phyloP scores from a whole-genome alignment of 2,888 invertebrate genomes.

The Eubasilissa splendida region DNA sequence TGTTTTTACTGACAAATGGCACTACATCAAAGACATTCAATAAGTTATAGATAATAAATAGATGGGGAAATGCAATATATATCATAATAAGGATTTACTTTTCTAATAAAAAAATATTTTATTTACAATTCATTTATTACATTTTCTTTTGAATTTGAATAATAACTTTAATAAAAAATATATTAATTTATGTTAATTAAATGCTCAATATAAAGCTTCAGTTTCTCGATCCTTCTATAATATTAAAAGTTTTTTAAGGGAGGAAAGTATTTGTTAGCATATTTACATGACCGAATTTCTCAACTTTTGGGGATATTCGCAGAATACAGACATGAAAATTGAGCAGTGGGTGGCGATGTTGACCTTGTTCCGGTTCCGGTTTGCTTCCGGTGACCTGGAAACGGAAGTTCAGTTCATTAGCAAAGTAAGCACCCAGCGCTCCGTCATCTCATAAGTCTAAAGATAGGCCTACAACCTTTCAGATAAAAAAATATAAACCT shows the following conservation, averaged over 20 bases:
- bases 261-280: background rate
- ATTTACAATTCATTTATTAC: background rate
- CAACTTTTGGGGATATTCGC: background rate
- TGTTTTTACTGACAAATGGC: too few relatives aligned
- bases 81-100: too few relatives aligned
- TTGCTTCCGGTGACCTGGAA: constrained; percentile 34
- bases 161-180: background rate
- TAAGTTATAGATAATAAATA: too few relatives aligned
- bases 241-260: background rate
- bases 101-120: too few relatives aligned
- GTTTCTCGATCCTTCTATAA: too few relatives aligned
- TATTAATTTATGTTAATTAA: background rate
- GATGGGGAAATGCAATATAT: too few relatives aligned
- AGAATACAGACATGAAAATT: constrained; percentile 6
- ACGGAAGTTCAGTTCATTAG: constrained; percentile 22
- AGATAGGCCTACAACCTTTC: background rate
- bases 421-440: constrained; percentile 10
- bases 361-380: constrained; percentile 20
- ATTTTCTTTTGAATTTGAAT: background rate
- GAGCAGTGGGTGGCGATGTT: background rate
- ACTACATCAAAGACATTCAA: too few relatives aligned
- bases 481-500: background rate
- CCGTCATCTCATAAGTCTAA: constrained; percentile 7
- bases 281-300: constrained; percentile 4
- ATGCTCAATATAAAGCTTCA: too few relatives aligned